Base-by-base conservation (phyloP, 1,140 invertebrate species). In the Alviniconcha marisindica region DNA sequence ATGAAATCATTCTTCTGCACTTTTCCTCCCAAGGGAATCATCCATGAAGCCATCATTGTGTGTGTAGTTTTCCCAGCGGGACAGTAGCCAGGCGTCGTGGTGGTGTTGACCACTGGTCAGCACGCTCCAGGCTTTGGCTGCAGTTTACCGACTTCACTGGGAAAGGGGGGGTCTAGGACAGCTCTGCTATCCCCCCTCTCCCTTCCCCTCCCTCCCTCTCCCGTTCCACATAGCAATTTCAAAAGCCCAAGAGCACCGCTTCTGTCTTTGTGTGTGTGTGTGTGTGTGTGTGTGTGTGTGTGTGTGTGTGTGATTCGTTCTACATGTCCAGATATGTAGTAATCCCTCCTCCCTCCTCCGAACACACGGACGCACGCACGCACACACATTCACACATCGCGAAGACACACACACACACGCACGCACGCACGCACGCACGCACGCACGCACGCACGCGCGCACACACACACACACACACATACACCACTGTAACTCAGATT, bases 341-440 rank as follows among this genome's bases (percentile, higher is more conserved):
- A 33, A 15, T 40, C n/a, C 33, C 36, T 74, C 36, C 42, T 5
- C 12, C 15, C 18, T 21, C 31, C 18, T 24, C 42, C 31, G 21
- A 36, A 77, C 42, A 44, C 18, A 48, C 42, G 4, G 4, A 0
- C 14, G 38, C 14, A 28, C 38, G 31, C 42, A 28, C 42, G 36
- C n/a, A 33, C 63, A 33, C 63, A 33, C 63, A 66, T 7, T 21
- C 42, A 51, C 42, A 77, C 42, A n/a, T n/a, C n/a, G n/a, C n/a
- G n/a, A n/a, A 51, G 2, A 77, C 42, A 44, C 48, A 48, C 74
- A 33, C 74, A 51, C 44, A 51, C n/a, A 51, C 74, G 28, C 42
- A 51, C 74, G 28, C 74, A 51, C 42, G 51, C 21, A 77, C 74
- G 51, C 74, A 77, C 74, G 51, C 42, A 77, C 74, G 51, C 74